Base-by-base conservation (phyloP, 2,113 vertebrate genomes). In the Symphodus melops region DNA sequence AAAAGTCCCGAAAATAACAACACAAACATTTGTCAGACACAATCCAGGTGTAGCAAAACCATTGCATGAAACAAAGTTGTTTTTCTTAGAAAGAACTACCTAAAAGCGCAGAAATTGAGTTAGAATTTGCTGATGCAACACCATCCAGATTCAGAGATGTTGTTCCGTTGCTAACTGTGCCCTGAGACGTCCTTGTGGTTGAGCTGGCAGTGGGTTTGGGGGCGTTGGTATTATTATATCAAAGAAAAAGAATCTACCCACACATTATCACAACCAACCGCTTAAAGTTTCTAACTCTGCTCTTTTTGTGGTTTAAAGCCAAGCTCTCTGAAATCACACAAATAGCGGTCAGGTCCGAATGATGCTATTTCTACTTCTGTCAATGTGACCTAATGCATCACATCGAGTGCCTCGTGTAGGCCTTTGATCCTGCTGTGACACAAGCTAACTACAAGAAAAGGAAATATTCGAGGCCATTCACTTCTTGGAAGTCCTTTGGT, bases 211-310 rank as follows among this genome's bases (percentile, higher is more conserved):
- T 49, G 56, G 66, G 77, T 80, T 48, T 61, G 39, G 10, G 71
- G 72, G 72, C 62, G 72, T 84, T 69, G 57, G 58, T 79, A 64
- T 77, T 70, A 85, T 83, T 81, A 76, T 37, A 67, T 75, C 49
- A 49, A 16, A 21, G n/a, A 25, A n/a, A 19, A 57, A 72, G 64
- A 60, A 17, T n/a, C 28, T 67, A 48, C 39, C 37, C n/a, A 33
- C 9, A 19, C 42, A 69, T 60, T 61, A 68, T 75, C 58, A 62
- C 66, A 71, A 74, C 69, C 73, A 51, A 48, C 51, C 62, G 55
- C 62, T 88, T 52, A 16, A 51, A 63, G 61, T 46, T 37, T 80
- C 61, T 54, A 55, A 74, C 55, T 48, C n/a, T n/a, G n/a, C 65
- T 62, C 14, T 21, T 42, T 42, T 14, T 74, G 77, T 51, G 80